Conservation (phyloP, 2,113 vertebrate species). For the Melanerpes aurifrons region DNA sequence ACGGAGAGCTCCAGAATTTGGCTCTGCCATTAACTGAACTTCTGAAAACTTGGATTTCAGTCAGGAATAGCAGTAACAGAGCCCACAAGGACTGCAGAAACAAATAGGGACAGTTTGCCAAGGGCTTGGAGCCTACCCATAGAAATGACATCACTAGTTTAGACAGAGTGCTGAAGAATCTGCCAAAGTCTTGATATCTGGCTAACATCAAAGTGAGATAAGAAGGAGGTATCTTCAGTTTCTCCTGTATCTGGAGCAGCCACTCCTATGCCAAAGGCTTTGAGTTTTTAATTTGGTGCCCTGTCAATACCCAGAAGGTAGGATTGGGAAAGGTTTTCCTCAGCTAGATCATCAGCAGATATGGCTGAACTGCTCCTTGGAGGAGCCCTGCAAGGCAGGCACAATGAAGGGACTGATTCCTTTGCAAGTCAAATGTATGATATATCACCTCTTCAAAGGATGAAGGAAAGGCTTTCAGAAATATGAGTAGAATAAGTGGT, state of each 20-base stretch:
- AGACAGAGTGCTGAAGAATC: neutral
- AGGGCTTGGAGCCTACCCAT: neutral
- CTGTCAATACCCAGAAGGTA: slow-evolving; percentile 2
- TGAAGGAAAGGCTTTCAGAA: slow-evolving; percentile 4
- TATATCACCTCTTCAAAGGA: neutral
- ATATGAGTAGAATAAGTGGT: neutral
- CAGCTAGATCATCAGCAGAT: slow-evolving; percentile 1
- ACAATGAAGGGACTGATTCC: neutral
- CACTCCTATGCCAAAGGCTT: slow-evolving; percentile 10
- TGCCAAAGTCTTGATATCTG: neutral
- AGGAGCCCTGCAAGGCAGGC: slow-evolving; percentile 17
- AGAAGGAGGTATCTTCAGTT: neutral
- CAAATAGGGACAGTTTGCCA: neutral
- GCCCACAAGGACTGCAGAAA: neutral
- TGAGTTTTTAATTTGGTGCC: slow-evolving; percentile 38
- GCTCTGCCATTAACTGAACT: neutral
- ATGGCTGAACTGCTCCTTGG: slow-evolving; percentile 4
- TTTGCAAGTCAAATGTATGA: slow-evolving; percentile 9
- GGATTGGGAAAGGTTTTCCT: slow-evolving; percentile 31
- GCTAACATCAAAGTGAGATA: slow-evolving; percentile 28
- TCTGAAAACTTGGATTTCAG: neutral
- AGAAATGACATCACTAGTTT: neutral
- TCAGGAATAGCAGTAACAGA: neutral
- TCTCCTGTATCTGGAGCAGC: neutral
- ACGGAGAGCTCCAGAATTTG: neutral